These are phyloP conservation scores for Cynopterus sphinx DNA, from an alignment of 2,797 vertebrate genomes.

Conservation along the genomic window DNA sequence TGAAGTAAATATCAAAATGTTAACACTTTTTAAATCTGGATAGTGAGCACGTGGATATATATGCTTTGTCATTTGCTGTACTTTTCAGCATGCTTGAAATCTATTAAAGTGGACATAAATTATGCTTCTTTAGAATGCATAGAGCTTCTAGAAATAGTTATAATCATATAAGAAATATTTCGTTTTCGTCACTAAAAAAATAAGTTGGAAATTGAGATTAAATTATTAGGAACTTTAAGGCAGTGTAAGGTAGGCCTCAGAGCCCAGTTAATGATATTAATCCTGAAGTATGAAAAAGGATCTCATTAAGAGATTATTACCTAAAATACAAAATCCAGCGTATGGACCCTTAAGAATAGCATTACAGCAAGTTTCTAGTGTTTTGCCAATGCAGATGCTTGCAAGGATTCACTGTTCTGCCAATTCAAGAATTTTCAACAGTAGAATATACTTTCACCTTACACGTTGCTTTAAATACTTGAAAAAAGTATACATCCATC, in stretches of 20 bases:
- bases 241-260: background rate
- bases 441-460: background rate
- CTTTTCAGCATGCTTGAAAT: slow-evolving; percentile 12
- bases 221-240: background rate
- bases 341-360: background rate
- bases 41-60: background rate
- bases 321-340: background rate
- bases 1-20: slow-evolving; percentile 14
- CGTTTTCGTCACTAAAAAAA: background rate
- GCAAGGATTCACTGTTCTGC: background rate
- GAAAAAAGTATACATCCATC: background rate
- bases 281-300: background rate
- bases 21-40: background rate
- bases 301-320: background rate
- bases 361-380: background rate
- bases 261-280: background rate
- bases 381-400: background rate
- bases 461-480: background rate
- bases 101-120: background rate
- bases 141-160: background rate
- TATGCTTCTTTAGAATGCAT: background rate
- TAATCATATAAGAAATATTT: background rate
- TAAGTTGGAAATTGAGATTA: background rate
- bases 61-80: background rate
- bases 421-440: background rate